A percentile compares a stretch with the other conserved stretches of the same genome.
These are phyloP conservation scores for Illadopsis cleaveri DNA, from an alignment of 2,113 vertebrate species.

Conservation along the genomic window DNA sequence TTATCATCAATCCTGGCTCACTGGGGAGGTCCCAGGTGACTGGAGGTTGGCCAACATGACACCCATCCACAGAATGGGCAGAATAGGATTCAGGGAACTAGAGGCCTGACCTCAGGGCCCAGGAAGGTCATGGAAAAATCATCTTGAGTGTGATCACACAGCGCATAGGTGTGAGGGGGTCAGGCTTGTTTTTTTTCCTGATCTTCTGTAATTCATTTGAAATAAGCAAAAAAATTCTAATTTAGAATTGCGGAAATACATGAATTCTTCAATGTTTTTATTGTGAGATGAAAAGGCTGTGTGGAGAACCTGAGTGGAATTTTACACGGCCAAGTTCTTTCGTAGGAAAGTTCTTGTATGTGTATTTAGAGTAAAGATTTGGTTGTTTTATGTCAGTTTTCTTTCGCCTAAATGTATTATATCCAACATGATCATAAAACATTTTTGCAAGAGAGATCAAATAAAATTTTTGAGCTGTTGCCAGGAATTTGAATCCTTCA, in stretches of 20 bases:
- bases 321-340: background rate
- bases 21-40: too few species aligned
- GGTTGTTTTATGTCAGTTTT: background rate
- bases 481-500: background rate
- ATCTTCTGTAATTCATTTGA: background rate
- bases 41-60: background rate
- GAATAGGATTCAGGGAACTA: background rate
- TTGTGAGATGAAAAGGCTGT: background rate
- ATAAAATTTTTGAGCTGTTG: background rate
- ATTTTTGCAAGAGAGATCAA: background rate
- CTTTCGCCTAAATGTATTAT: accelerated
- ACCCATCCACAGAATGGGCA: background rate
- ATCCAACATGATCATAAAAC: background rate
- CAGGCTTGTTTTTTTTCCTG: background rate
- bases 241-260: background rate
- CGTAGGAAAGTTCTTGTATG: background rate
- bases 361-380: background rate
- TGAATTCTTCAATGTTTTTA: background rate
- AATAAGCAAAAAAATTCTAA: background rate
- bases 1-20: background rate
- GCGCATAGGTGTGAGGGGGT: too few species aligned
- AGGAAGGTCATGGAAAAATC: background rate
- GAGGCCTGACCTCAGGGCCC: background rate
- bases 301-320: background rate
- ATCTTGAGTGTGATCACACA: background rate